Conservation (phyloP, 2,888 invertebrate genomes). For the Ormyrus nitidulus region DNA sequence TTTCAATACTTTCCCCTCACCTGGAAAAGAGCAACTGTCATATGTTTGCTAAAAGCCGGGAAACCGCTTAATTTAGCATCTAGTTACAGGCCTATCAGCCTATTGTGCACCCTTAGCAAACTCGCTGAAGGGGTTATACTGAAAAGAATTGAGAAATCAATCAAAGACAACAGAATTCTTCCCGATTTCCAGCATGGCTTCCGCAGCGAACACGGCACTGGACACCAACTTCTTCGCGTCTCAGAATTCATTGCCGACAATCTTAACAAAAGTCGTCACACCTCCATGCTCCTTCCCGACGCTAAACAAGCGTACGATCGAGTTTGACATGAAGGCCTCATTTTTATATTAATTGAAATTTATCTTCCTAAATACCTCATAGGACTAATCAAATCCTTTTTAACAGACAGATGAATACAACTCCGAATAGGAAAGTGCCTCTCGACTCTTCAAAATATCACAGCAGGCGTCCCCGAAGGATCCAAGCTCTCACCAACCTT, state of each 20-base stretch:
- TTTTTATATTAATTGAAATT: constrained; percentile 3
- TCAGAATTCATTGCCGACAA: neutral
- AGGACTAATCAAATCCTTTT: constrained; percentile 3
- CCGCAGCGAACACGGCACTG: neutral
- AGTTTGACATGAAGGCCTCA: constrained; percentile 9
- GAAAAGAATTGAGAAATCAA: too few relatives aligned
- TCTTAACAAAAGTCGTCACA: neutral
- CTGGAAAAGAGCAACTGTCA: constrained; percentile 35
- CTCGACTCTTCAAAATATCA: neutral
- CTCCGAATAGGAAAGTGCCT: neutral
- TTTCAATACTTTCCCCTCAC: constrained; percentile 12
- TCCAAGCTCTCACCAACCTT: constrained; percentile 28
- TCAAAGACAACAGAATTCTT: neutral
- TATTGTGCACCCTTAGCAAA: constrained; percentile 31
- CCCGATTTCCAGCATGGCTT: neutral
- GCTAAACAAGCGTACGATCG: neutral
- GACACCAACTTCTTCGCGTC: constrained; percentile 16
- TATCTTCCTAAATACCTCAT: constrained; percentile 23
- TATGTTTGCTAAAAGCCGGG: constrained; percentile 4
- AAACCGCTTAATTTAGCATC: neutral
- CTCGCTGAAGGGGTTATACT: constrained; percentile 27
- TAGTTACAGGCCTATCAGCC: constrained; percentile 37
- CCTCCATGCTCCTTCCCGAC: neutral
- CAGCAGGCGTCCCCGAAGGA: constrained; percentile 39
- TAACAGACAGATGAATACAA: neutral